Evolutionary conservation across 1,140 invertebrate genomes (phyloP), one percentile per base, ranked within the genome.

Genomic region (Bombus confusus): DNA sequence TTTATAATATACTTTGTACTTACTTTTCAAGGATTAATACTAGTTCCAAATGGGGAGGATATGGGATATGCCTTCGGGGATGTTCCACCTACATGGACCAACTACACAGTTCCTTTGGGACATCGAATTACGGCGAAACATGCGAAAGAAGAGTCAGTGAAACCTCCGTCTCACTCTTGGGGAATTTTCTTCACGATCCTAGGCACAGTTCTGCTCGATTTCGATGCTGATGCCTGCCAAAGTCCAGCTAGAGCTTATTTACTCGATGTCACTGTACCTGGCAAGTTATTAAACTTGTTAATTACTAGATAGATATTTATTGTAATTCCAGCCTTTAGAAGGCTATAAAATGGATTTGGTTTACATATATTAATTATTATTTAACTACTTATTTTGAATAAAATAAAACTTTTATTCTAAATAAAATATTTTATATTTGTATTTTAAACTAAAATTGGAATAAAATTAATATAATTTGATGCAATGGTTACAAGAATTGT

Each of bases 221-320:
- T 99, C 94, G 98, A 99, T 94, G 98, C 98, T 2, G 98, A 99
- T 93, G 98, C 98, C 52, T 99, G 98, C 91, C 99, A 99, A 94
- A 99, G 98, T 92, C 99, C 99, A 0, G 96, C 98, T 0, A 96
- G 99, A 88, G 98, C 99, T 62, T 99, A 99, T 95, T 96, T 99
- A 0, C 96, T 99, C 18, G 99, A 99, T 92, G 97, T 99, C 28
- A 98, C 98, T 66, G 94, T 98, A 87, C 97, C 98, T 95, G 98
- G 98, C 98, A 92, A 94, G 92, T 86, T 80, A 62, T 79, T 73
- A 12, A 12, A 62, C 12, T 62, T 62, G 28, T 62, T 12, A 52
- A 52, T 52, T 22, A 22, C 47, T 52, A 52, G 18, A 52, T 52
- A 52, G 47, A 52, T 52, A 52, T 52, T 52, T 52, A 52, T 52